Evolutionary conservation across 1,140 invertebrate species (phyloP), one percentile per base, ranked within the genome.

Genomic region (Hylaeus anthracinus): DNA sequence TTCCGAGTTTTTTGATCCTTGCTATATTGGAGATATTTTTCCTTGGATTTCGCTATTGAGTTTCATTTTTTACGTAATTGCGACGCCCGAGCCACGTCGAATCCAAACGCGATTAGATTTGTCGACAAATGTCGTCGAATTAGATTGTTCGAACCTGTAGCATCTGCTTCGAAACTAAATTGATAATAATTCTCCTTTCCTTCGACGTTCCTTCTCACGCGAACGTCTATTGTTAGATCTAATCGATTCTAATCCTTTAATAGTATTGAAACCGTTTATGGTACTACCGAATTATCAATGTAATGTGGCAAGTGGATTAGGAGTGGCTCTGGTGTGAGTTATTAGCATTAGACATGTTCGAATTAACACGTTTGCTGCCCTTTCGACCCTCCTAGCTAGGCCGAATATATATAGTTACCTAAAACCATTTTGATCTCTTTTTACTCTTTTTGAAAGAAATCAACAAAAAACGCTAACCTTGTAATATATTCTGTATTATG

Each of bases 401-500:
- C 82, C 81, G 70, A 89, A 86, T 83, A 87, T 87, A 79, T 79
- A 87, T 90, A 89, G 89, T 85, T 80, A 80, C 82, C 85, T 76
- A 74, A 88, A 75, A 85, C 65, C 87, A 89, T 79, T 88, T 88
- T 83, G 63, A 87, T 86, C 79, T 86, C 72, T 87, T 71, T 87
- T 74, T 87, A 86, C 55, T 87, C 72, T 87, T 86, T 72, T 86
- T 79, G 65, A 84, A 71, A 86, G 48, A 83, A 86, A 84, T 67
- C 58, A 76, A 84, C 56, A 82, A 41, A 41, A 83, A 86, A 80
- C 82, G 85, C 81, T 86, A 88, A 90, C 76, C 86, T 86, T 89
- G 86, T 89, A 86, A 89, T 87, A 88, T 87, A 88, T 88, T 90
- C 84, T 90, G 83, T 89, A 90, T 90, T 90, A 90, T 90, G 88